phyloP scores from a whole-genome alignment of 2,797 vertebrate genomes.

The Pogonophryne albipinna region DNA sequence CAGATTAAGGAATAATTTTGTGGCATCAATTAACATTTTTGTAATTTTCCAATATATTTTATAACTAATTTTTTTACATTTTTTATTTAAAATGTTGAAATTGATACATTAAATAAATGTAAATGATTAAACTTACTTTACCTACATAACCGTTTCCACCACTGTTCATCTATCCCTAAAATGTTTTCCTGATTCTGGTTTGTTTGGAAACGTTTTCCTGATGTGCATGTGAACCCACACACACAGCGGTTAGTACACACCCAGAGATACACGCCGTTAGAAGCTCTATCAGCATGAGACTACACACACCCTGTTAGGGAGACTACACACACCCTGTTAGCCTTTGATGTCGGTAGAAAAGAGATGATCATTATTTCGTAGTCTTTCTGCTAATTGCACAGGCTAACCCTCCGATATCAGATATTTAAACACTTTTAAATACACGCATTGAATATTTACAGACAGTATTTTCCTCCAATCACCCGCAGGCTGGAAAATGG shows the following conservation, averaged over 20 bases:
- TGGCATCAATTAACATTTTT: no score
- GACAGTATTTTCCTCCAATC: constrained; percentile 48
- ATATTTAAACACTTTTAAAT: constrained; percentile 80
- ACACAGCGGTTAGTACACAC: constrained; percentile 59
- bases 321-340: constrained; percentile 68
- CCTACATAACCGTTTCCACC: no score
- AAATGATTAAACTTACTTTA: no score
- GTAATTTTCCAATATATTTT: no score
- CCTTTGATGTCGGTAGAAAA: constrained; percentile 61
- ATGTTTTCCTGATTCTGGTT: no score
- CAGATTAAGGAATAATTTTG: no score
- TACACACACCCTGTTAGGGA: constrained; percentile 81
- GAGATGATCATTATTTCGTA: constrained; percentile 58
- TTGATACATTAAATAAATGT: no score
- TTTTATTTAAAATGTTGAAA: no score
- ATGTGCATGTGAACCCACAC: constrained; percentile 68
- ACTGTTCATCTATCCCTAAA: no score
- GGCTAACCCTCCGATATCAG: constrained; percentile 33
- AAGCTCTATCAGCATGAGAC: constrained; percentile 56
- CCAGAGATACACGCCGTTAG: constrained; percentile 53
- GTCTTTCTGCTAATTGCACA: constrained; percentile 22
- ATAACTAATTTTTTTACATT: no score
- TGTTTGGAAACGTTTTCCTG: not conserved
- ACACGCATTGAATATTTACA: constrained; percentile 85
- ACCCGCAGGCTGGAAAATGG: constrained; percentile 41